phyloP scores from a whole-genome alignment of 2,113 vertebrate genomes.

The Cacatua alba region DNA sequence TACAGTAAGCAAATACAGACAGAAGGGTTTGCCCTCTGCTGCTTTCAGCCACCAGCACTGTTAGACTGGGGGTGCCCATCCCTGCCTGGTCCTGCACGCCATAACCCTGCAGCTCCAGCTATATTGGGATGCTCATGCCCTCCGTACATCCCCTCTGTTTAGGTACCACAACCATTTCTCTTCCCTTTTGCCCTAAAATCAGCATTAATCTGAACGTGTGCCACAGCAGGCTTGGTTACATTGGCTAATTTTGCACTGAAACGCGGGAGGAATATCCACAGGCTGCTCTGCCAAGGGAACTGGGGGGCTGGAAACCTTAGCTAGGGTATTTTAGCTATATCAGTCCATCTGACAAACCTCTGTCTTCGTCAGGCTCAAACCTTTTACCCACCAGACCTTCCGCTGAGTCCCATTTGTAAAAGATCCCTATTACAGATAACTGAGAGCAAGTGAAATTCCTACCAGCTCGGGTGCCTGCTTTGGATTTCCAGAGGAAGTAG shows the following conservation, averaged over 20 bases:
- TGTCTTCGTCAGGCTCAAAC: not conserved
- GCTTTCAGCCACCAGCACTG: not conserved
- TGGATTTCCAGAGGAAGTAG: not conserved
- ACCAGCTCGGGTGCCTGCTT: not conserved
- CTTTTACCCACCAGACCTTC: not conserved
- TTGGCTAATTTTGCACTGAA: not conserved
- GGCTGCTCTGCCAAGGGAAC: not conserved
- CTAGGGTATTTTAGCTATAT: not conserved
- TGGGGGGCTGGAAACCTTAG: not conserved
- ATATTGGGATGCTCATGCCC: not conserved
- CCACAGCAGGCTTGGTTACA: not conserved
- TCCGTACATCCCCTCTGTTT: not conserved
- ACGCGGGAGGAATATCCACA: not conserved
- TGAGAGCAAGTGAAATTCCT: not conserved
- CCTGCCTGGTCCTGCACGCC: fast-evolving
- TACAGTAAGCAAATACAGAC: fast-evolving
- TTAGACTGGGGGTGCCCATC: not conserved
- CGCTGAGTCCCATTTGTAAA: not conserved
- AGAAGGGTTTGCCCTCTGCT: not conserved
- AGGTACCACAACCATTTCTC: not conserved
- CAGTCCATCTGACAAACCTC: not conserved
- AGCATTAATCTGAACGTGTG: fast-evolving
- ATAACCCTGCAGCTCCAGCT: not conserved
- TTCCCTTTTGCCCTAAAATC: not conserved
- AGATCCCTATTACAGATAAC: not conserved